A percentile compares a stretch with the other conserved stretches of the same genome.
Evolutionary conservation across 1,140 invertebrate genomes (phyloP).

Genomic region (Radopholus similis): DNA sequence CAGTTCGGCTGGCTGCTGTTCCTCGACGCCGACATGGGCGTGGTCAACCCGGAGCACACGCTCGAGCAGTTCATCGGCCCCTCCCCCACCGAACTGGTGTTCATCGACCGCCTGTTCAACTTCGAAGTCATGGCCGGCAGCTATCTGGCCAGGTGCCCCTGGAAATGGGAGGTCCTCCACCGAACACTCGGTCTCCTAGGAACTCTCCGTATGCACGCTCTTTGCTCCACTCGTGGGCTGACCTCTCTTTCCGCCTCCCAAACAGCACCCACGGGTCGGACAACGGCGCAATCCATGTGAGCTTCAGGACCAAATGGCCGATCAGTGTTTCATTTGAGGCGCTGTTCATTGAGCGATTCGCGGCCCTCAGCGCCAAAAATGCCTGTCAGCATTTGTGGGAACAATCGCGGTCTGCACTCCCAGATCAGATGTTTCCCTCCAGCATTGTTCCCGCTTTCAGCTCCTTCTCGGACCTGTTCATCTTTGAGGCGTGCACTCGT

Average conservation of each 20-base stretch:
- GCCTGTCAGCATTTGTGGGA: conserved; percentile 1
- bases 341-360: background rate
- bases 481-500: conserved; percentile 24
- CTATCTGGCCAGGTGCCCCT: conserved; percentile 31
- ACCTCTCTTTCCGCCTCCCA: conserved; percentile 26
- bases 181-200: conserved; percentile 1
- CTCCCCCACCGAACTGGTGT: no score
- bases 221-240: conserved; percentile 27
- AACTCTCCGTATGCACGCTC: conserved; percentile 24
- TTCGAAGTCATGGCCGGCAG: conserved; percentile 40
- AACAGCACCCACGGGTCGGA: conserved; percentile 39
- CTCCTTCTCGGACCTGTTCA: conserved; percentile 22
- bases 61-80: conserved; percentile 23
- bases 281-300: conserved; percentile 40
- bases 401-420: background rate
- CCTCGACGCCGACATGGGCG: conserved; percentile 44
- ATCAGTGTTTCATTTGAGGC: background rate
- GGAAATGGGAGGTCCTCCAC: background rate
- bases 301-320: background rate
- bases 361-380: background rate
- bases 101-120: conserved; percentile 39
- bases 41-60: conserved; percentile 43
- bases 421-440: background rate
- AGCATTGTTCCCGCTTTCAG: background rate
- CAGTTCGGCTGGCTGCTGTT: conserved; percentile 41